phyloP scores from a whole-genome alignment of 2,797 vertebrate species.

The Poecile montanus region DNA sequence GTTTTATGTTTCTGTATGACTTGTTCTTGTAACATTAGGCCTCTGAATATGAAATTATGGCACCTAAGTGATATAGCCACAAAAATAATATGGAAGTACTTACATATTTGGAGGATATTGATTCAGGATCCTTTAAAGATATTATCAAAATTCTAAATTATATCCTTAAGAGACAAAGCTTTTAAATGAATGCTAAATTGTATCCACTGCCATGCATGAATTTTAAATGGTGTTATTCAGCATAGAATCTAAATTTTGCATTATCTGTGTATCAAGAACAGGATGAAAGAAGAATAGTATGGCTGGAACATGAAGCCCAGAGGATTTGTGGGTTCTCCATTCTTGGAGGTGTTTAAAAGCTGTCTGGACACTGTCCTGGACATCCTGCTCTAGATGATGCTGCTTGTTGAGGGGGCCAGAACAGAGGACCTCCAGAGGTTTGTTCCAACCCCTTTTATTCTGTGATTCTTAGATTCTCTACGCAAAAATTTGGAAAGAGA shows the following conservation, averaged over 20 bases:
- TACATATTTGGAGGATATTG: background rate
- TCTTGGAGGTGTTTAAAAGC: background rate
- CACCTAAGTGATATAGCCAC: background rate
- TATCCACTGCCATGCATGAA: fast-evolving
- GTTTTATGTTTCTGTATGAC: background rate
- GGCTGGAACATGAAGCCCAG: background rate
- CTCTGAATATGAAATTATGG: background rate
- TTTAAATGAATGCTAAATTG: background rate
- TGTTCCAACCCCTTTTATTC: background rate
- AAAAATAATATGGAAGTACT: background rate
- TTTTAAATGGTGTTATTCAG: background rate
- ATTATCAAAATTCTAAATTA: background rate
- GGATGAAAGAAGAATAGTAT: background rate
- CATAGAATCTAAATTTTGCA: background rate
- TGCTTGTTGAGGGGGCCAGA: background rate
- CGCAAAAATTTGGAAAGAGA: background rate
- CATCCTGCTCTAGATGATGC: background rate
- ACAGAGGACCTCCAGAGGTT: background rate
- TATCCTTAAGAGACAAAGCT: background rate
- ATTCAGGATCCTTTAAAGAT: background rate
- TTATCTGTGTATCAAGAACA: background rate
- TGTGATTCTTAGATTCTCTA: background rate
- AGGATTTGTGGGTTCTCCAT: background rate
- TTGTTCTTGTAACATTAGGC: background rate
- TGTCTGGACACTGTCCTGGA: background rate